Conservation (phyloP, 2,888 invertebrate genomes). For the Allygus modestus region DNA sequence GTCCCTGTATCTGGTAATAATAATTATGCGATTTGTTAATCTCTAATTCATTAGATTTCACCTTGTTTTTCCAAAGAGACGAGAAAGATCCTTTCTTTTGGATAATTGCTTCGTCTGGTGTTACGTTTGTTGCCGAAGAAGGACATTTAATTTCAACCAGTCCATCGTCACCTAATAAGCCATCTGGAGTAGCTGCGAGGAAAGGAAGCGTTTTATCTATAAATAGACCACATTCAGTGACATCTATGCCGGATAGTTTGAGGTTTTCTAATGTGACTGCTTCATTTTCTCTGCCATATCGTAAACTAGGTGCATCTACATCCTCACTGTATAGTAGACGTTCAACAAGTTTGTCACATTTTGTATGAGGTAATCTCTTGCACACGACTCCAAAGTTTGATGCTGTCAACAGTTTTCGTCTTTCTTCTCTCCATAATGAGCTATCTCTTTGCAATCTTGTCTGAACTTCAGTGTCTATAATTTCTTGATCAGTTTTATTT, state of each 20-base stretch:
- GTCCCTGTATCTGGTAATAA: too few relatives aligned
- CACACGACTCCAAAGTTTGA: not conserved
- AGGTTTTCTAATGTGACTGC: not conserved
- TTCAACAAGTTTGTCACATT: not conserved
- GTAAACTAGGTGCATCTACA: not conserved
- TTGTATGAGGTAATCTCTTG: not conserved
- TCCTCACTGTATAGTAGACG: not conserved
- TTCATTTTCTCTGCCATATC: not conserved
- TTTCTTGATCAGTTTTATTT: not conserved
- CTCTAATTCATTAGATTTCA: too few relatives aligned
- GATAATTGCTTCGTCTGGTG: too few relatives aligned
- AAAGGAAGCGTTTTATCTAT: not conserved
- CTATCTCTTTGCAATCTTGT: not conserved
- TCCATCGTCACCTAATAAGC: not conserved
- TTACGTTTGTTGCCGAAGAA: not conserved
- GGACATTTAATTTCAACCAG: not conserved
- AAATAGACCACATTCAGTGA: not conserved
- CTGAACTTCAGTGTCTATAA: not conserved
- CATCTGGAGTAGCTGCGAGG: not conserved
- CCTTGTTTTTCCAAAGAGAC: too few relatives aligned
- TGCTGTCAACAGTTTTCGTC: not conserved
- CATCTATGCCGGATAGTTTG: not conserved
- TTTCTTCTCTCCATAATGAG: not conserved
- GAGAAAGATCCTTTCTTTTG: too few relatives aligned
- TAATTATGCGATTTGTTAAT: too few relatives aligned